Base-by-base conservation (phyloP, 2,888 invertebrate species). In the Mystacides longicornis region DNA sequence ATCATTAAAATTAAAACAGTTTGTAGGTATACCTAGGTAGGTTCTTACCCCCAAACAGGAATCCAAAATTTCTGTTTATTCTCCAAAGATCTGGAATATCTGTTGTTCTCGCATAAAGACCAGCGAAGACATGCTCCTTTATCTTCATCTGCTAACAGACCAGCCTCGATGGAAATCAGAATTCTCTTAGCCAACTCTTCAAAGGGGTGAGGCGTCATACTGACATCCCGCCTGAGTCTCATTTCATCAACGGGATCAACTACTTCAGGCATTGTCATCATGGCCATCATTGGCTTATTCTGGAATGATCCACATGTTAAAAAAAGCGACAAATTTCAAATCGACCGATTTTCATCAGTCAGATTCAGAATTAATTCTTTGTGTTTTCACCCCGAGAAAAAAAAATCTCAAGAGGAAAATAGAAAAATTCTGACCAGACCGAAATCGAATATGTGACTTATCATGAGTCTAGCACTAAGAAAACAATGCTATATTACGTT, bases 41-140 rank as follows among this genome's bases (percentile, higher is more conserved):
- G 19, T 59, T 72, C 71, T 71, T 74, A 87, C 88, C 87, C 85
- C 86, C 87, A 88, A 59, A 88, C 75, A 0, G 88, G 87, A 55
- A 87, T 70, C 83, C 87, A 86, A 62, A 85, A 78, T 66, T 80
- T 81, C 56, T 80, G 81, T 7, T 72, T 75, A 55, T 80, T 80
- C 0, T 68, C 66, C 51, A 81, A 67, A 21, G 68, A 69, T 57
- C 82, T 78, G 0, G 84, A 83, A 62, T 74, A 78, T 63, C 75
- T 81, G 65, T 87, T 87, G 50, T 85, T 84, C 48, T 83, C 76
- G 65, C 89, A 89, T 21, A 89, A 69, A 1, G 77, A 71, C 59
- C 81, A 76, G 48, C 82, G 78, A 31, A 88, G 69, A 65, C 88
- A 88, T 20, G 78, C 66, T 56, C 79, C 71, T 63, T 77, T 57